Base-by-base conservation (phyloP, 2,888 invertebrate genomes). In the Prenolepis imparis region DNA sequence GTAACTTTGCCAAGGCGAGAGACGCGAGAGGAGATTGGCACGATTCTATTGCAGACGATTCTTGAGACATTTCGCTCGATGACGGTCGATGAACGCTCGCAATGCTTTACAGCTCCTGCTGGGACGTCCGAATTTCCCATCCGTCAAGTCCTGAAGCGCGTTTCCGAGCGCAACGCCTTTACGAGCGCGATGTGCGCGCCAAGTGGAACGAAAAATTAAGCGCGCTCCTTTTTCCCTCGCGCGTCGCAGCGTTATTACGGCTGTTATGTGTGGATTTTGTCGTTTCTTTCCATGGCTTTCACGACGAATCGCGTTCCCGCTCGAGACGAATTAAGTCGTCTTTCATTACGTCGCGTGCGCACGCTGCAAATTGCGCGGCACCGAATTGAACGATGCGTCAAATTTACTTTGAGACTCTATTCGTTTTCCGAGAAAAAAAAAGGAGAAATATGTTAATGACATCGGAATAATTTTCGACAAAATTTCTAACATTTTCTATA, bases 171-270 rank as follows among this genome's bases (percentile, higher is more conserved):
- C 78, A 72, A 72, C 78, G 73, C 78, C 78, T 78, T 78, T 78
- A 78, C 78, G 73, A 78, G 78, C 78, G 59, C 78, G 59, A 80
- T 80, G 74, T 80, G 74, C 74, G 78, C 78, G 78, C 78, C 78
- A 72, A 78, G 78, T 78, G 78, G 78, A 80, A 80, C 78, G 78
- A 80, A 72, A 80, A 80, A 80, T 80, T 80, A 80, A 80, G 78
- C 73, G 78, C 78, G 59, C 78, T 72, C 73, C 74, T 80, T 80
- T 80, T 80, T 80, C 78, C 59, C 21, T 24, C 73, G 59, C 15
- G 21, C 77, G 24, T 28, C 28, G 57, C 73, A 55, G 18, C 59
- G 44, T 80, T 73, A 80, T 80, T 80, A 73, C 73, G 78, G 78
- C 44, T 80, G 73, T 80, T 80, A 80, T 44, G 78, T 59, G 78